Conservation (phyloP, 2,797 vertebrate genomes). For the Echiichthys vipera region DNA sequence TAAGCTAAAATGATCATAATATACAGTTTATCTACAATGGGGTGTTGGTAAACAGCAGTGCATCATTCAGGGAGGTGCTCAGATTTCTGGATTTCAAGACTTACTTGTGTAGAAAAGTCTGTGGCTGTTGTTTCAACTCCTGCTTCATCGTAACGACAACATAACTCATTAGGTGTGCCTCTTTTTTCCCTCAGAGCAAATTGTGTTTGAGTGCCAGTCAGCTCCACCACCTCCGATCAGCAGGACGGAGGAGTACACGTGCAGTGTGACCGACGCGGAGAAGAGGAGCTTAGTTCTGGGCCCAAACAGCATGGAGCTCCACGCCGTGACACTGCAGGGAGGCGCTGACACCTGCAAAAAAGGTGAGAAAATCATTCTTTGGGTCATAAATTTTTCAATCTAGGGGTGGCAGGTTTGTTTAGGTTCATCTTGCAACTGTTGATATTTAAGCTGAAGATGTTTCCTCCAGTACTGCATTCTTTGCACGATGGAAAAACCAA, state of each 20-base stretch:
- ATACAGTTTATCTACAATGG: background rate
- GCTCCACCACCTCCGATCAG: background rate
- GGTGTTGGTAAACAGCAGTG: background rate
- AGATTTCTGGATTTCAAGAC: background rate
- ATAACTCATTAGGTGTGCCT: background rate
- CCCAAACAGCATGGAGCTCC: slow-evolving; percentile 68
- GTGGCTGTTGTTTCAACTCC: background rate
- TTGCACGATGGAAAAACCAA: background rate
- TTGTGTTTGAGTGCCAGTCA: background rate
- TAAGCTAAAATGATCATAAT: too few relatives aligned
- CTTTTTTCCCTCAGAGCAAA: slow-evolving; percentile 47
- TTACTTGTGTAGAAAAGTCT: background rate
- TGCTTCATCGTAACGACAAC: background rate
- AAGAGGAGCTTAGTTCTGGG: slow-evolving; percentile 64
- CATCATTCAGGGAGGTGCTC: background rate
- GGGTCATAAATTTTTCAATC: background rate
- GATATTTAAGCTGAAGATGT: background rate
- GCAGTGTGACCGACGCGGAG: slow-evolving; percentile 60
- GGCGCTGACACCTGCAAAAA: slow-evolving; percentile 47
- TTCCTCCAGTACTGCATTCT: background rate
- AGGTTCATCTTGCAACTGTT: background rate
- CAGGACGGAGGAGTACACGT: slow-evolving; percentile 9
- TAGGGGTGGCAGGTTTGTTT: background rate
- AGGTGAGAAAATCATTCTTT: slow-evolving; percentile 56
- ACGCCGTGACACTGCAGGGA: slow-evolving; percentile 74